Evolutionary conservation across 2,888 invertebrate species (phyloP).

Genomic region (Hedya salicella): DNA sequence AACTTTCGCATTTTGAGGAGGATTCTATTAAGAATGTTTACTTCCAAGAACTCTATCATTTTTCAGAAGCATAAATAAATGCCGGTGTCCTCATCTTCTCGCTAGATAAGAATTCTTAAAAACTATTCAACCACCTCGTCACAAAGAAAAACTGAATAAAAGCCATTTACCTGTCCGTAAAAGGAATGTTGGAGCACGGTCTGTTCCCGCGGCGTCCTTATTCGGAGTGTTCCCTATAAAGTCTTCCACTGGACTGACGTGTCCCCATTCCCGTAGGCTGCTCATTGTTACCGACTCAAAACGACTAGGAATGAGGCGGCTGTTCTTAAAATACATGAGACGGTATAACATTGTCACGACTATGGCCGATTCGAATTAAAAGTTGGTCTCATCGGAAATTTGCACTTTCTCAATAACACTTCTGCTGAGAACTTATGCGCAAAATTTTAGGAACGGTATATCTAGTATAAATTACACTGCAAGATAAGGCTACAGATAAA

Average conservation of each 20-base stretch:
- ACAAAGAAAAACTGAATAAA: constrained; percentile 31
- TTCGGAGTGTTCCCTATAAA: constrained; percentile 59
- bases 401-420: not conserved
- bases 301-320: constrained; percentile 25
- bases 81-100: not conserved
- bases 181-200: constrained; percentile 33
- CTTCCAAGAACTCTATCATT: constrained; percentile 3
- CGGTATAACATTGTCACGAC: constrained; percentile 15
- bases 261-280: constrained; percentile 50
- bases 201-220: constrained; percentile 55
- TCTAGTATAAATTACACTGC: not conserved
- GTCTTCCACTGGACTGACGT: constrained; percentile 51
- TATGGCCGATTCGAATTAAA: not conserved
- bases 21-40: not conserved
- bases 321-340: constrained; percentile 27
- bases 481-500: constrained; percentile 3
- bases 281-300: constrained; percentile 25
- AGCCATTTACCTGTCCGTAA: constrained; percentile 33
- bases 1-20: too few relatives aligned
- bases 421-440: not conserved
- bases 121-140: constrained; percentile 9
- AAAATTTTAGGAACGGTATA: not conserved
- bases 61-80: constrained; percentile 1
- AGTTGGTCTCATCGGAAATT: not conserved
- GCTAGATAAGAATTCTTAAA: constrained; percentile 27